phyloP scores from a whole-genome alignment of 2,888 invertebrate species.

The Opisthograptis luteolata region DNA sequence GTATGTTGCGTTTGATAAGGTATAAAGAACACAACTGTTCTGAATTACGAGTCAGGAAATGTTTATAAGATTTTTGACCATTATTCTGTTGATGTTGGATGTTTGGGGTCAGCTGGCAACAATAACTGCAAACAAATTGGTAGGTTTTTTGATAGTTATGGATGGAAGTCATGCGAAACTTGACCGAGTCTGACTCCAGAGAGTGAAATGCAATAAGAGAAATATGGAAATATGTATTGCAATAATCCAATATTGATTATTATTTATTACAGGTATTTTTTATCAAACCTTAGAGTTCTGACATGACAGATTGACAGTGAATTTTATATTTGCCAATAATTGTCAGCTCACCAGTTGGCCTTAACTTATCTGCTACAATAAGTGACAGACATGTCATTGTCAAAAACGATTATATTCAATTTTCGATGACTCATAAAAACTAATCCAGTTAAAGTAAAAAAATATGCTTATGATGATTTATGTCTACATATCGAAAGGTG shows the following conservation, averaged over 20 bases:
- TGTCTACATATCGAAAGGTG: slow-evolving; percentile 9
- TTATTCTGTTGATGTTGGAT: no score
- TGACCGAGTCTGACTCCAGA: no score
- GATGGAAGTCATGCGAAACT: no score
- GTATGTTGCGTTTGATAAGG: slow-evolving; percentile 22
- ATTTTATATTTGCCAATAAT: background rate
- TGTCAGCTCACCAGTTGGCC: background rate
- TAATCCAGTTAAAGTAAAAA: slow-evolving; percentile 20
- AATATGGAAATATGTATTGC: no score
- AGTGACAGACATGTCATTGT: slow-evolving; percentile 14
- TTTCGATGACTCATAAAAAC: slow-evolving; percentile 14
- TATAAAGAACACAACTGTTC: background rate
- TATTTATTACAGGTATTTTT: no score
- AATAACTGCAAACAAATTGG: no score
- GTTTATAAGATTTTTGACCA: no score
- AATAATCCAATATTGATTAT: no score
- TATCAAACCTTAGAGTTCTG: background rate
- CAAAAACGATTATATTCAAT: slow-evolving; percentile 14
- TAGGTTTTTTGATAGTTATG: no score
- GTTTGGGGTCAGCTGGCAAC: no score
- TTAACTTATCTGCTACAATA: background rate
- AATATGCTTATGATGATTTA: slow-evolving; percentile 15
- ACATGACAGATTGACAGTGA: background rate
- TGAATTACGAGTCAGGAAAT: background rate
- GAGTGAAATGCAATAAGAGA: no score